Evolutionary conservation across 2,113 vertebrate species (phyloP).

Genomic region (Nothocercus nigrocapillus): DNA sequence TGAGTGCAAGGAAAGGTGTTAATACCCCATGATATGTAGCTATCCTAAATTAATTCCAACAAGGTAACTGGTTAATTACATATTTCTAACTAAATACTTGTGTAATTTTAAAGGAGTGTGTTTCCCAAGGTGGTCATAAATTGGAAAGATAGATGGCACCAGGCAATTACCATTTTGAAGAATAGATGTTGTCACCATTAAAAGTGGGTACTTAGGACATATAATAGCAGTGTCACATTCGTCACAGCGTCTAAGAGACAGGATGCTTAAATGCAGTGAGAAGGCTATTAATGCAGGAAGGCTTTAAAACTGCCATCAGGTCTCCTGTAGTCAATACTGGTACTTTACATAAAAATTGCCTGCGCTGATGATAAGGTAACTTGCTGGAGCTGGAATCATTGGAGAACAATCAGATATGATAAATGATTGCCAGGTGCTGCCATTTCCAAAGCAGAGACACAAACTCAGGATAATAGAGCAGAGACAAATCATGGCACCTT

Average conservation of each 20-base stretch:
- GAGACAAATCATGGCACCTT: slow-evolving; percentile 49
- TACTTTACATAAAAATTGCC: slow-evolving; percentile 80
- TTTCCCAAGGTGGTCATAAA: slow-evolving; percentile 62
- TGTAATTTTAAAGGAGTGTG: slow-evolving; percentile 43
- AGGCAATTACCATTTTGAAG: slow-evolving; percentile 67
- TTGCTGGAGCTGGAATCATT: slow-evolving; percentile 68
- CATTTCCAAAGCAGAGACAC: slow-evolving; percentile 63
- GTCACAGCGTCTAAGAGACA: slow-evolving; percentile 61
- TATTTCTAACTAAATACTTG: slow-evolving; percentile 68
- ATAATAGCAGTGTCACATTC: slow-evolving; percentile 66
- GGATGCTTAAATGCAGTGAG: slow-evolving; percentile 69
- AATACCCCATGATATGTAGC: neutral
- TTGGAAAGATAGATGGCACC: slow-evolving; percentile 61
- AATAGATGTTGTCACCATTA: slow-evolving; percentile 67
- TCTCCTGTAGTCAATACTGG: slow-evolving; percentile 71
- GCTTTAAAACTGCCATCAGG: slow-evolving; percentile 76
- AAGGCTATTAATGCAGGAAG: slow-evolving; percentile 76
- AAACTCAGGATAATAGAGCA: slow-evolving; percentile 53
- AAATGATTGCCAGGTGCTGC: slow-evolving; percentile 68
- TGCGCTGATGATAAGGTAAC: slow-evolving; percentile 65
- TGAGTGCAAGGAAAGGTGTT: neutral
- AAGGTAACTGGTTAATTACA: slow-evolving; percentile 61
- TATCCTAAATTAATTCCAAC: slow-evolving; percentile 58
- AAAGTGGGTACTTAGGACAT: slow-evolving; percentile 65
- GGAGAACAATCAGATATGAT: slow-evolving; percentile 75